Conservation (phyloP, 2,888 invertebrate genomes). For the Nymphalis c-album region DNA sequence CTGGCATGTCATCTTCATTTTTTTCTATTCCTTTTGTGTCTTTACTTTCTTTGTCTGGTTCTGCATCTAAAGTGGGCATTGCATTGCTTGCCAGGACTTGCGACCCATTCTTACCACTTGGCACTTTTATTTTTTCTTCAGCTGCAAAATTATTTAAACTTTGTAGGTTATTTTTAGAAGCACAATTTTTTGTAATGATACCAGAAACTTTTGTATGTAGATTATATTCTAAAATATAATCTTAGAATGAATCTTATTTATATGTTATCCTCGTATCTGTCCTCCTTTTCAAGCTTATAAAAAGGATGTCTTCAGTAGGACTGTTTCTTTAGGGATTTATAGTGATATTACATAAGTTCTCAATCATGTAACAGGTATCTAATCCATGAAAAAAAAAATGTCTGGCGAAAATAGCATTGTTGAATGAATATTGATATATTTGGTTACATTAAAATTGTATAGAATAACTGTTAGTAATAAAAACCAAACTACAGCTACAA, state of each 20-base stretch:
- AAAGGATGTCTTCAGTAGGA: conserved; percentile 78
- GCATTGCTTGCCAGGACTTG: conserved; percentile 53
- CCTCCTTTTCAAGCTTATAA: conserved; percentile 67
- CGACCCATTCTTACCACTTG: conserved; percentile 65
- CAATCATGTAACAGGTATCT: conserved; percentile 50
- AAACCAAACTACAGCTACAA: too few species aligned
- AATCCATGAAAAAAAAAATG: conserved; percentile 27
- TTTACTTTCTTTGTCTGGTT: conserved; percentile 54
- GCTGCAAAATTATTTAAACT: conserved; percentile 49
- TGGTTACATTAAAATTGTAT: too few species aligned
- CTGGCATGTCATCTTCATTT: conserved; percentile 47
- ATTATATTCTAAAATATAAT: too few species aligned
- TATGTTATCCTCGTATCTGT: conserved; percentile 76
- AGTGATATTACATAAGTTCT: conserved; percentile 48
- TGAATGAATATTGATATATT: neutral
- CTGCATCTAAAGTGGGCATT: conserved; percentile 66
- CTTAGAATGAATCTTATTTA: neutral
- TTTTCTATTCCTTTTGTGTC: conserved; percentile 49
- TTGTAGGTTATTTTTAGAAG: neutral
- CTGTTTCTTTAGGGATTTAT: conserved; percentile 49
- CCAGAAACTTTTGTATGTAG: too few species aligned
- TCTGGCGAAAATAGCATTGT: neutral
- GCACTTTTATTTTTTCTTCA: conserved; percentile 64
- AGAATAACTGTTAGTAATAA: too few species aligned
- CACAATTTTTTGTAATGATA: neutral